phyloP scores from a whole-genome alignment of 2,797 vertebrate species.

The Crenuchus spilurus region DNA sequence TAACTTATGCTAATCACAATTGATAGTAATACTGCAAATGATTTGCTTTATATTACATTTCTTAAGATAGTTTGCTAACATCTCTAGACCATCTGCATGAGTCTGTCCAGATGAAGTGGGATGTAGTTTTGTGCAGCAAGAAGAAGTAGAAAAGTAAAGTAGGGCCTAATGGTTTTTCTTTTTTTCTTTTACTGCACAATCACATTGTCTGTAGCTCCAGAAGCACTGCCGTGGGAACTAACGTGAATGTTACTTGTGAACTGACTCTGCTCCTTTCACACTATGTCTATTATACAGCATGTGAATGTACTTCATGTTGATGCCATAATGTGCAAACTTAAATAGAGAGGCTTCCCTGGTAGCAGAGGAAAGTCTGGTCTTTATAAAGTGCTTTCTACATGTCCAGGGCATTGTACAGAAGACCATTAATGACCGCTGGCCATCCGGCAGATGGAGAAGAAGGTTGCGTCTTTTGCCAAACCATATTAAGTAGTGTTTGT shows the following conservation, averaged over 20 bases:
- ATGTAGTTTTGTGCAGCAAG: background rate
- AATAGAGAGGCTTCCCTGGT: background rate
- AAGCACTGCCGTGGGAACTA: constrained; percentile 1
- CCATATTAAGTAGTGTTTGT: background rate
- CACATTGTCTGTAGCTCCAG: background rate
- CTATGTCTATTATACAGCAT: constrained; percentile 24
- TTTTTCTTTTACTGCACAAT: background rate
- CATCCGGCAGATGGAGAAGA: background rate
- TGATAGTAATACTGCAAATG: background rate
- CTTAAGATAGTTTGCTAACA: background rate
- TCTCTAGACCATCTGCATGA: background rate
- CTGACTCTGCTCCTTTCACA: background rate
- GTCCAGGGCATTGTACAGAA: constrained; percentile 6
- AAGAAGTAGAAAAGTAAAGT: background rate
- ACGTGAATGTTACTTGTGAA: constrained; percentile 5
- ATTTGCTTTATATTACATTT: background rate
- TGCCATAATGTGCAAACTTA: constrained; percentile 16
- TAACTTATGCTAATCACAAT: background rate
- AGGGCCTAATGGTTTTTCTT: background rate
- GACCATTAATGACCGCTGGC: background rate
- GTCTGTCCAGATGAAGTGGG: background rate
- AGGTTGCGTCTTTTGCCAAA: background rate
- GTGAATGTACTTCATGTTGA: constrained; percentile 42
- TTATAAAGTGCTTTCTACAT: constrained; percentile 18
- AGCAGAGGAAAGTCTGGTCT: constrained; percentile 5